phyloP scores from a whole-genome alignment of 2,797 vertebrate genomes.

The Melanotaenia trifasciata region DNA sequence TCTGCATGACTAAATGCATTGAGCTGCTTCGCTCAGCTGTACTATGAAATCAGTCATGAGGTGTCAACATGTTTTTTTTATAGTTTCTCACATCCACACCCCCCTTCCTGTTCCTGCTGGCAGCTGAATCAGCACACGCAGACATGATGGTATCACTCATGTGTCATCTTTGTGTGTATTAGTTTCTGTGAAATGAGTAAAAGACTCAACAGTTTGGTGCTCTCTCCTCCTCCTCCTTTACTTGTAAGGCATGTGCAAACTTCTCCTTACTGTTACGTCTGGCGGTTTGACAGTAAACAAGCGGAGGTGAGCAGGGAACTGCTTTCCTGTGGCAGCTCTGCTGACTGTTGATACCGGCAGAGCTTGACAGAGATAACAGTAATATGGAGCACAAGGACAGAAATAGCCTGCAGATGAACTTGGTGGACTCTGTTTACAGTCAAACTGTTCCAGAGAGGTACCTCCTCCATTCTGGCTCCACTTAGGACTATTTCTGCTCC shows the following conservation, averaged over 20 bases:
- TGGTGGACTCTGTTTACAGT: slow-evolving; percentile 55
- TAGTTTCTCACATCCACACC: background rate
- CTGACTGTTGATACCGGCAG: slow-evolving; percentile 6
- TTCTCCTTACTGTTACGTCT: slow-evolving; percentile 17
- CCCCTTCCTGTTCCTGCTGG: background rate
- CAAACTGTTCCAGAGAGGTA: slow-evolving; percentile 4
- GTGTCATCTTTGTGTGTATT: slow-evolving; percentile 33
- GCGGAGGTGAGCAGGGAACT: slow-evolving; percentile 22
- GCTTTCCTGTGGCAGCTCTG: slow-evolving; percentile 15
- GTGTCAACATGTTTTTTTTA: background rate
- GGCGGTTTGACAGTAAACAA: slow-evolving; percentile 24
- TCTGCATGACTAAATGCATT: no score
- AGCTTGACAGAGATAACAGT: slow-evolving; percentile 28
- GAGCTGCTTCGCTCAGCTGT: no score
- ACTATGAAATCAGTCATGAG: background rate
- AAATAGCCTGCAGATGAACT: slow-evolving; percentile 63
- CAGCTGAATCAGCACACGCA: slow-evolving; percentile 29
- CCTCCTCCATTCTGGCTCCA: slow-evolving; percentile 15
- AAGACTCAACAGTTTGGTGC: slow-evolving; percentile 33
- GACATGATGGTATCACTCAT: slow-evolving; percentile 5
- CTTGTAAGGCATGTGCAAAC: slow-evolving; percentile 15
- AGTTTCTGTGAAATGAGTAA: slow-evolving; percentile 16
- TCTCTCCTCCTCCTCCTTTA: slow-evolving; percentile 3
- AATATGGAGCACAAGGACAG: slow-evolving; percentile 33
- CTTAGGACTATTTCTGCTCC: slow-evolving; percentile 56